A percentile compares a stretch with the other conserved stretches of the same genome.
phyloP scores from a whole-genome alignment of 2,888 invertebrate species.

The Myathropa florea region DNA sequence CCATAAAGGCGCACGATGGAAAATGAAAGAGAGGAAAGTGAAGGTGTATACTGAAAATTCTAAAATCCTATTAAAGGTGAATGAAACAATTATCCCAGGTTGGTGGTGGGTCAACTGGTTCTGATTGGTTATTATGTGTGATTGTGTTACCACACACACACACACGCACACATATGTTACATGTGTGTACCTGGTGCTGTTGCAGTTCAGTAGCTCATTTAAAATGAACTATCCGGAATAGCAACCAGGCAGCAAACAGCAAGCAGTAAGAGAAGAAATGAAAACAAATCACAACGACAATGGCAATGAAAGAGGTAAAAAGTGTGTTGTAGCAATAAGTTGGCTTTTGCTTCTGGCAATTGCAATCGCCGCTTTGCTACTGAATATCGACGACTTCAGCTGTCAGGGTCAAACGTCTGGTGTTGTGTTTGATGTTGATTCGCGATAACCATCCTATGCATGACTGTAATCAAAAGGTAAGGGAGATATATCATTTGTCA shows the following conservation, averaged over 20 bases:
- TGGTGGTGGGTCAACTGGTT: conserved; percentile 25
- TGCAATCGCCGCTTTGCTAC: background rate
- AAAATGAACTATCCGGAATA: conserved; percentile 1
- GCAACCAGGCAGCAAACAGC: conserved; percentile 2
- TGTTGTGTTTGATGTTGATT: conserved; percentile 29
- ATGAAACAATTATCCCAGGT: conserved; percentile 45
- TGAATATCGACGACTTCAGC: background rate
- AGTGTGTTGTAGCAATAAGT: background rate
- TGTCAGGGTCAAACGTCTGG: conserved; percentile 45
- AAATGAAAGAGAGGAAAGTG: background rate
- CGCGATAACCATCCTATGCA: conserved; percentile 39
- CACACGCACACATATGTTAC: background rate
- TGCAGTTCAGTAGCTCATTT: conserved; percentile 10
- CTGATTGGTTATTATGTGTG: background rate
- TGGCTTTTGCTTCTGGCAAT: background rate
- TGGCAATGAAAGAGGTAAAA: background rate
- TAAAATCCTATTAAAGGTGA: conserved; percentile 51
- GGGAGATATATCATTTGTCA: conserved; percentile 5
- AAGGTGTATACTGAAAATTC: conserved; percentile 21
- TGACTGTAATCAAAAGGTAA: conserved; percentile 16
- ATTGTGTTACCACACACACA: background rate
- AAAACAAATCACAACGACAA: background rate
- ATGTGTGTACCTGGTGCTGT: conserved; percentile 18
- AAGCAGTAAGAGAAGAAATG: background rate
- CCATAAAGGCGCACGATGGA: background rate